A percentile compares a stretch with the other conserved stretches of the same genome.
These are phyloP conservation scores for Zaprionus gabonicus DNA, from an alignment of 1,140 invertebrate genomes.

Conservation along the genomic window DNA sequence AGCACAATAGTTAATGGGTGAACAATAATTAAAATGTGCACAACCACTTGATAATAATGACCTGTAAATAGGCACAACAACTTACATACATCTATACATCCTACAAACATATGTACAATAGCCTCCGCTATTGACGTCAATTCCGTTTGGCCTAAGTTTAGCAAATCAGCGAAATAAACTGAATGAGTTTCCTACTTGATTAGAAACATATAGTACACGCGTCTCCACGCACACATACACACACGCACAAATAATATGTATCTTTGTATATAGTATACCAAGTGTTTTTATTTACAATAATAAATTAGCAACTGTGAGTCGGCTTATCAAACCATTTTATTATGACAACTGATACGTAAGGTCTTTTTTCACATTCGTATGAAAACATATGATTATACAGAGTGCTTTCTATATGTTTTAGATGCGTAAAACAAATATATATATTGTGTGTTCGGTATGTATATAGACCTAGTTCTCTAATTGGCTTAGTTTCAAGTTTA, in stretches of 20 bases:
- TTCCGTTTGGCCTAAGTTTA: slow-evolving; percentile 25
- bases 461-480: not conserved
- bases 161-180: slow-evolving; percentile 30
- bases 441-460: not conserved
- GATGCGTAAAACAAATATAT: not conserved
- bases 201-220: slow-evolving; percentile 15
- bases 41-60: not conserved
- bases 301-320: slow-evolving; percentile 24
- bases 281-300: slow-evolving; percentile 37
- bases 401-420: not conserved
- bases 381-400: not conserved
- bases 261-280: not conserved
- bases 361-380: slow-evolving; percentile 14
- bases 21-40: not conserved
- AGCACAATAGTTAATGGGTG: slow-evolving; percentile 1
- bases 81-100: slow-evolving; percentile 18
- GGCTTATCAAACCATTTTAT: slow-evolving; percentile 35
- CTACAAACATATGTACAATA: not conserved
- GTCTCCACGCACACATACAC: not conserved
- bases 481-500: not conserved
- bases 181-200: slow-evolving; percentile 51
- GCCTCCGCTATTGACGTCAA: slow-evolving; percentile 40
- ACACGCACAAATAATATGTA: not conserved
- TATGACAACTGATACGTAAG: slow-evolving; percentile 21
- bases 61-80: not conserved